Base-by-base conservation (phyloP, 1,140 invertebrate genomes). In the Ditylenchus dipsaci region DNA sequence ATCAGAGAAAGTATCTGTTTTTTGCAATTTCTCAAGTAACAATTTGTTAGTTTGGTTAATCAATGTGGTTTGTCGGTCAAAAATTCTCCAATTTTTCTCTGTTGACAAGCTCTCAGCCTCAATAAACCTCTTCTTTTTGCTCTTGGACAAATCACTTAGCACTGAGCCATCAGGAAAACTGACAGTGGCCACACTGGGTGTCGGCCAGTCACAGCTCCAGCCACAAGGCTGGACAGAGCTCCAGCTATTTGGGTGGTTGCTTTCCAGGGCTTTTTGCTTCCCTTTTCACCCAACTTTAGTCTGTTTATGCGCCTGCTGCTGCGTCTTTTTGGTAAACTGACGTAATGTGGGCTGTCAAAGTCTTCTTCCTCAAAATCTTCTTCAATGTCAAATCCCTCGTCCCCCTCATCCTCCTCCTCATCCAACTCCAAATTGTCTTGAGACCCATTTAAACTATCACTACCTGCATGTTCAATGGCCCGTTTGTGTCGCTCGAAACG, bases 391-490 rank as follows among this genome's bases (percentile, higher is more conserved):
- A 30, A 53, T 8, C 21, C 49, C 27, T 27, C 42, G 27, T 45
- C 71, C 30, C 23, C 43, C 63, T 19, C 27, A 63, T 42, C 43
- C 58, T 62, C 42, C 53, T 60, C 68, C 21, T 58, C 75, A 58
- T 56, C 59, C 1, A 56, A 53, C 21, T 57, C 49, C 19, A 65
- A 27, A 53, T 38, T 60, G 19, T 73, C 21, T 78, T 21, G 49
- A 15, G 49, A 53, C 3, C 49, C 49, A 53, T 53, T 53, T 53
- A 21, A 21, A 26, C n/a, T 19, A 53, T 53, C 49, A 26, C 23
- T 53, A 78, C 78, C 80, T 72, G 79, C 79, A 13, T 76, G 58
- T 57, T 82, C 72, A 23, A 81, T 63, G 0, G 79, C 79, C 27
- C 63, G 56, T 58, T 69, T 63, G 27, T 80, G 79, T 17, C 80